Base-by-base conservation (phyloP, 2,888 invertebrate genomes). In the Exocentrus adspersus region DNA sequence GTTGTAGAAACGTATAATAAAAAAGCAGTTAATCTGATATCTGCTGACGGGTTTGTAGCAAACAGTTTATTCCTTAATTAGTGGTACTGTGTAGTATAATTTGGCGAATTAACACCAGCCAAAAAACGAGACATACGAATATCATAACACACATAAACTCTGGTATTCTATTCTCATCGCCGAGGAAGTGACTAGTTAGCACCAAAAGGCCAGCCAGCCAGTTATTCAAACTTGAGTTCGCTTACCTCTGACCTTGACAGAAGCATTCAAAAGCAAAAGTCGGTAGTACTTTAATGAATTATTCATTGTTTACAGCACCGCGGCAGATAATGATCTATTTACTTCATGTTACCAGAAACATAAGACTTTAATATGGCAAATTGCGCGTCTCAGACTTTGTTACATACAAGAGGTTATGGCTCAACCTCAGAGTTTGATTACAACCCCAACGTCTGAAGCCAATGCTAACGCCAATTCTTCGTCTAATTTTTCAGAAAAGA, bases 241-340 rank as follows among this genome's bases (percentile, higher is more conserved):
- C 60, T 70, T 72, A 72, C 71, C 73, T 70, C 60, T 72, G 70
- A 71, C 73, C 73, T 73, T 73, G 73, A 68, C 64, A 68, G 65
- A 57, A 65, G 52, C 65, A 62, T 62, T 69, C 63, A 69, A 73
- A 72, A 72, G 72, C 72, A 69, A 69, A 67, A 70, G 67, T 71
- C 54, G 48, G 56, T 43, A 51, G 45, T 46, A 43, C 61, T 52
- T 51, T 56, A 61, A 66, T 72, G 70, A 71, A 72, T 72, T 50
- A 72, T 71, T 70, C 69, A 72, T 71, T 37, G 37, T 37, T 37
- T n/a, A 37, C n/a, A n/a, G 46, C 28, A 37, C 43, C 62, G 67
- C 59, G 69, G 57, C 62, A 67, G 73, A 73, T 73, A 65, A 64
- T 62, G 58, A 73, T 73, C 73, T 67, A 58, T 60, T 52, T 65